Percentiles rank a stretch among this genome's conserved stretches.
These are phyloP conservation scores for Ophraella communa DNA, from an alignment of 2,888 invertebrate species.

Conservation along the genomic window DNA sequence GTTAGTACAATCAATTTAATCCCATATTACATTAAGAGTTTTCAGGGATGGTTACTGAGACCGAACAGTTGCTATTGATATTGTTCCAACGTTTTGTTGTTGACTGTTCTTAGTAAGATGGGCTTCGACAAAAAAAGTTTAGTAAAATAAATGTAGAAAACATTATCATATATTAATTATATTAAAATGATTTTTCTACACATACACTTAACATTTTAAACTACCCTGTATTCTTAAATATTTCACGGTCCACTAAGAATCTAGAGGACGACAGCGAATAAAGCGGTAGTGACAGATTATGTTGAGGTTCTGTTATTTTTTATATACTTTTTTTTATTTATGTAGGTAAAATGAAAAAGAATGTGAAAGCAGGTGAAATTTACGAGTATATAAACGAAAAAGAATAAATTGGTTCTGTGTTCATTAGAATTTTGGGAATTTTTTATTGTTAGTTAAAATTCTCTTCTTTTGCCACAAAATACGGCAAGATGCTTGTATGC, in stretches of 20 bases:
- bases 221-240: slow-evolving; percentile 10
- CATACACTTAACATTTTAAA: background rate
- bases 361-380: slow-evolving; percentile 16
- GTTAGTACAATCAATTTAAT: no score
- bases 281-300: slow-evolving; percentile 14
- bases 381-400: slow-evolving; percentile 10
- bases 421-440: background rate
- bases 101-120: no score
- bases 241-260: slow-evolving; percentile 8
- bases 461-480: no score
- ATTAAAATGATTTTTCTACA: background rate
- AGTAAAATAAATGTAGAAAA: no score
- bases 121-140: no score
- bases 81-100: no score
- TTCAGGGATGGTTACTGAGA: no score
- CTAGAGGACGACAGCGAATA: slow-evolving; percentile 10
- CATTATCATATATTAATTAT: background rate
- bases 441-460: background rate
- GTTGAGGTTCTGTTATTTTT: slow-evolving; percentile 10
- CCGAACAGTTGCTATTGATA: no score
- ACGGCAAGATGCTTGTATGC: no score
- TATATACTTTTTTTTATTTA: slow-evolving; percentile 3
- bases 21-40: no score
- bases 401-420: slow-evolving; percentile 6
- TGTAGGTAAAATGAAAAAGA: background rate